Base-by-base conservation (phyloP, 2,888 invertebrate species). In the Opisthograptis luteolata region DNA sequence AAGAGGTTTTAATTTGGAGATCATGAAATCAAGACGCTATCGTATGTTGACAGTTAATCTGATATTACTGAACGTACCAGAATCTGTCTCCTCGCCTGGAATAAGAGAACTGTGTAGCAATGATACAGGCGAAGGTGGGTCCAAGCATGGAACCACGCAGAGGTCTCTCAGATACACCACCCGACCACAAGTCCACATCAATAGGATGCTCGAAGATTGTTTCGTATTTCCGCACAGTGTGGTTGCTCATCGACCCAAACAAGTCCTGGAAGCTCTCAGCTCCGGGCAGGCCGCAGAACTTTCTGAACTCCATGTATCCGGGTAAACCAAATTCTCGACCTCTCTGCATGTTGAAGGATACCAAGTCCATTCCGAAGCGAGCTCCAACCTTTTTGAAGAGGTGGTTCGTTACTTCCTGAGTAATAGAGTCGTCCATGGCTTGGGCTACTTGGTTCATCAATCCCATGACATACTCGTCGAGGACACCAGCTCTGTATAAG, bases 141-240 rank as follows among this genome's bases (percentile, higher is more conserved):
- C 98, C 98, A 54, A 98, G 92, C 95, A 98, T 96, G 44, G 97
- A 97, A 31, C 97, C 98, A 5, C 96, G 96, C 42, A 98, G 91
- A 1, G 98, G 96, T 55, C 95, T 92, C 76, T 98, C 98, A 0
- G 97, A 97, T 4, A 98, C 97, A 35, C 98, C 98, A 36, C 97
- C 98, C 10, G 97, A 96, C 97, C 98, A 98, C 43, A 98, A 91
- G 90, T 98, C 98, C 34, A 98, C 96, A 80, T 98, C 98, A 52
- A 95, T 93, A 1, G 97, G 97, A 80, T 96, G 95, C 93, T 96
- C 95, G 73, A 96, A 97, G 70, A 97, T 96, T 2, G 95, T 94
- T 63, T 95, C 93, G 75, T 97, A 97, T 79, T 95, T 93, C 48
- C 93, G 87, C 35, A 97, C 95, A 1, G 97, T 97, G 56, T 96